Base-by-base conservation (phyloP, 2,888 invertebrate species). In the Allygus modestus region DNA sequence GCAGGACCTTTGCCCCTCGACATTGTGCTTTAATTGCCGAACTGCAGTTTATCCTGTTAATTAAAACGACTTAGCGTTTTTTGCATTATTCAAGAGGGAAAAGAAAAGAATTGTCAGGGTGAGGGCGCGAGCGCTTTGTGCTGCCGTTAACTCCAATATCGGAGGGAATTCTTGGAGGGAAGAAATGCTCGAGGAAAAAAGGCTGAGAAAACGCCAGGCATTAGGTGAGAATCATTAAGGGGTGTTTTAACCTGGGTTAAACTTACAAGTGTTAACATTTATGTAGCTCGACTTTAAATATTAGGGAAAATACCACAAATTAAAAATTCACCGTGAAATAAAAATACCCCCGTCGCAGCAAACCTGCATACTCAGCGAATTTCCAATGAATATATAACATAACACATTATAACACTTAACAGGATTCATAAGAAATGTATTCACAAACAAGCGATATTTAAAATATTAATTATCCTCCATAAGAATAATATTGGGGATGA, bases 71-170 rank as follows among this genome's bases (percentile, higher is more conserved):
- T 58, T 79, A 28, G 58, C 58, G 73, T 54, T 79, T 58, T 79
- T 79, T 79, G 79, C 79, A 79, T 79, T 79, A 79, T 79, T 79
- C 79, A 79, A 33, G 79, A 54, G 79, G 58, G 79, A 15, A 77
- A 65, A 65, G 65, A 65, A 79, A 79, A 79, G 79, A 79, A 79
- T 79, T 33, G 79, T 37, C 58, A 26, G 33, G 37, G 79, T 23
- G 73, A 77, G 51, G 54, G 37, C 2, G 28, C 17, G 51, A 54
- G 79, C 7, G 46, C 73, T 73, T 73, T 73, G 73, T 73, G 17
- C 33, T 61, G 23, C 73, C 73, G 65, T 65, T 65, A 65, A 15
- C 65, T 28, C 37, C 73, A n/a, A 69, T 73, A 73, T 28, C 15
- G 65, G 43, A 5, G 73, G 41, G 41, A 73, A 41, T 31, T 69